Percentiles rank a stretch among this genome's conserved stretches.
phyloP scores from a whole-genome alignment of 1,140 invertebrate genomes.

The Drosophila quadrilineata region DNA sequence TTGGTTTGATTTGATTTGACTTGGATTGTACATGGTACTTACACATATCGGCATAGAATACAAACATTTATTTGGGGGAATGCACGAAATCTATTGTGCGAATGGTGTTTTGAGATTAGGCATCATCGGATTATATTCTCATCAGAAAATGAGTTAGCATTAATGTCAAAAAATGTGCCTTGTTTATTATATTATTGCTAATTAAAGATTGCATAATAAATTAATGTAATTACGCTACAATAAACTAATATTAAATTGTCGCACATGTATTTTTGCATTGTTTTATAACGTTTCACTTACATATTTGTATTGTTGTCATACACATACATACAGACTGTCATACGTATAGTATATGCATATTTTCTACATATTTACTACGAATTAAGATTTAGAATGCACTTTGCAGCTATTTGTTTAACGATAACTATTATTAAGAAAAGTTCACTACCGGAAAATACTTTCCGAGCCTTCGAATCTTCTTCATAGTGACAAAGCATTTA shows the following conservation, averaged over 20 bases:
- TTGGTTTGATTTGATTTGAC: constrained; percentile 41
- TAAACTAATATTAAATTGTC: constrained; percentile 67
- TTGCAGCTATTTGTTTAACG: constrained; percentile 53
- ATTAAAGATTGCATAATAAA: constrained; percentile 50
- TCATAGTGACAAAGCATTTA: constrained; percentile 81
- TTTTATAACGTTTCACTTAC: constrained; percentile 44
- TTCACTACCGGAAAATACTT: constrained; percentile 85
- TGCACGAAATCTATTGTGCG: constrained; percentile 44
- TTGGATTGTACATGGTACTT: constrained; percentile 41
- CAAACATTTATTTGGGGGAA: constrained; percentile 35
- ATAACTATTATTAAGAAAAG: constrained; percentile 73
- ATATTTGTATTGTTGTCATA: constrained; percentile 42
- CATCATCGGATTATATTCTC: constrained; percentile 25
- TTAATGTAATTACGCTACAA: constrained; percentile 71
- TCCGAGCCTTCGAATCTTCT: constrained; percentile 84
- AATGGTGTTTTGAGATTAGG: constrained; percentile 42
- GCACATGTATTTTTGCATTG: constrained; percentile 49
- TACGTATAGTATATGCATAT: too few species aligned
- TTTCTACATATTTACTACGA: constrained; percentile 55
- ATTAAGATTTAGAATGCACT: constrained; percentile 68
- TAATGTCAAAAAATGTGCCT: constrained; percentile 42
- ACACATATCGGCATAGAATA: constrained; percentile 36
- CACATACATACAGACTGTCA: constrained; percentile 66
- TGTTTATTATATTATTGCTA: constrained; percentile 47
- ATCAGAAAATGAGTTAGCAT: constrained; percentile 36